Evolutionary conservation across 2,888 invertebrate species (phyloP).

Genomic region (Oscheius sp.): DNA sequence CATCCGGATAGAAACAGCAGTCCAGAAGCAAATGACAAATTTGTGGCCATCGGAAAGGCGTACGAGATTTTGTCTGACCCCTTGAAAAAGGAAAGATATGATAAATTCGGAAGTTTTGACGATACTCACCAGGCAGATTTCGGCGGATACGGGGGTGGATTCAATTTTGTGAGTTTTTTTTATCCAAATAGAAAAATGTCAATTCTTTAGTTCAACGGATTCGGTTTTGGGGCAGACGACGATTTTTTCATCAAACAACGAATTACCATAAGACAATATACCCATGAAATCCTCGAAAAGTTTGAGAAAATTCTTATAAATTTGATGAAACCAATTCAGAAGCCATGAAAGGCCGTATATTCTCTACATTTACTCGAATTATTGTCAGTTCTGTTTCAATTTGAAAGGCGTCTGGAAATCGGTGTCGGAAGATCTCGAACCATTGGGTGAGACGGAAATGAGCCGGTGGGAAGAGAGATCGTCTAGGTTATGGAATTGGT

Average conservation of each 20-base stretch:
- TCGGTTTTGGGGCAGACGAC: conserved; percentile 37
- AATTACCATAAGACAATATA: conserved; percentile 61
- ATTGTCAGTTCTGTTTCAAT: conserved; percentile 75
- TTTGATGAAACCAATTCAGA: conserved; percentile 54
- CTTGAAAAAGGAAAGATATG: conserved; percentile 62
- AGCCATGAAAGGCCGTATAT: conserved; percentile 75
- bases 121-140: conserved; percentile 51
- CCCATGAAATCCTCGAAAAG: conserved; percentile 61
- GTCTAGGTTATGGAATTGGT: conserved; percentile 75
- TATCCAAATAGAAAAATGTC: background rate
- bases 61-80: conserved; percentile 68
- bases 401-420: conserved; percentile 74
- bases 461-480: background rate
- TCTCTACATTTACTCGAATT: conserved; percentile 75
- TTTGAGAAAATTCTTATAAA: conserved; percentile 1
- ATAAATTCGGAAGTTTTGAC: conserved; percentile 68
- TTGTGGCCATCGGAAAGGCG: conserved; percentile 67
- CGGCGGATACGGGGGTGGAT: conserved; percentile 40
- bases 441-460: conserved; percentile 70
- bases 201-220: conserved; percentile 48
- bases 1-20: conserved; percentile 70
- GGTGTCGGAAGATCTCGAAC: conserved; percentile 74
- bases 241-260: conserved; percentile 64
- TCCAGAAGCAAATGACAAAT: conserved; percentile 64
- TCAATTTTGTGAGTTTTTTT: conserved; percentile 60